Evolutionary conservation across 2,797 vertebrate genomes (phyloP).

Genomic region (Leucoraja ocellata): DNA sequence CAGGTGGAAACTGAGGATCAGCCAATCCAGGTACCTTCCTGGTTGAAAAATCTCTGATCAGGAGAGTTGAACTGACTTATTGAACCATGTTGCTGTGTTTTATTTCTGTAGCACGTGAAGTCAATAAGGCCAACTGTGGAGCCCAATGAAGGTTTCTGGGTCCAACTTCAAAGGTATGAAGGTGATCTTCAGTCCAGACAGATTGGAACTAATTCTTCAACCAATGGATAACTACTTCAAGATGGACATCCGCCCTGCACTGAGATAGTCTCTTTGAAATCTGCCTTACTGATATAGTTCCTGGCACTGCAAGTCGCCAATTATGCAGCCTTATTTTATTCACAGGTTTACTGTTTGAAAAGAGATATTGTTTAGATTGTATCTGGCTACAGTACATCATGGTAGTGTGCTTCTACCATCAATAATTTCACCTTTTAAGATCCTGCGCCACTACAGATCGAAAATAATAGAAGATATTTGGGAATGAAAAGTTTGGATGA

Average conservation of each 20-base stretch:
- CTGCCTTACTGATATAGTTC: not conserved
- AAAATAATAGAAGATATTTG: not conserved
- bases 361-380: not conserved
- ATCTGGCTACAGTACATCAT: not conserved
- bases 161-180: slow-evolving; percentile 80
- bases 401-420: not conserved
- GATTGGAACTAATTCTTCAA: not conserved
- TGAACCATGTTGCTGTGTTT: not conserved
- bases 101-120: slow-evolving; percentile 69
- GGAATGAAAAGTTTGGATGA: not conserved
- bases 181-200: slow-evolving; percentile 60
- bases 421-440: not conserved
- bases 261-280: not conserved
- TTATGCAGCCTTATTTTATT: not conserved
- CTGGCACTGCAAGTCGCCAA: not conserved
- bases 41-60: not conserved
- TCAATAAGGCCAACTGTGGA: slow-evolving; percentile 70
- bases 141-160: slow-evolving; percentile 85
- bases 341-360: not conserved
- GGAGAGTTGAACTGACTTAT: not conserved
- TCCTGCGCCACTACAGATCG: not conserved
- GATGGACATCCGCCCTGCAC: not conserved
- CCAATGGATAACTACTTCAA: not conserved
- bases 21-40: not conserved
- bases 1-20: not conserved